Evolutionary conservation across 2,888 invertebrate genomes (phyloP).

Genomic region (Drosophila acutilabella): DNA sequence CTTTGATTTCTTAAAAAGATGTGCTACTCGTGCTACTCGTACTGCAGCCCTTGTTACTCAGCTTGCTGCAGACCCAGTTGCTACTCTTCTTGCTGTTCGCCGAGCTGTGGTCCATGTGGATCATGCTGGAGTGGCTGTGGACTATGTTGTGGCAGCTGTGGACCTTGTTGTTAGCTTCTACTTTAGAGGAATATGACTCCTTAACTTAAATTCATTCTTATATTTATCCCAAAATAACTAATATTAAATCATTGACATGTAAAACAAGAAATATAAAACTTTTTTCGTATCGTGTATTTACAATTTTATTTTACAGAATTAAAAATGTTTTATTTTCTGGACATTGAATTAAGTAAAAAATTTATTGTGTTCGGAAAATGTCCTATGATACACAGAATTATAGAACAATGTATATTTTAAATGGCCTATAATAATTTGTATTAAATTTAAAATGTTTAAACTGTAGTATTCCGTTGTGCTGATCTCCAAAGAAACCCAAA

Average conservation of each 20-base stretch:
- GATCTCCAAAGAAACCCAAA: constrained; percentile 13
- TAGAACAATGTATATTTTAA: background rate
- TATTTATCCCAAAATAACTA: background rate
- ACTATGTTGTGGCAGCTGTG: constrained; percentile 8
- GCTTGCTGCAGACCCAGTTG: background rate
- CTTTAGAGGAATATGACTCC: background rate
- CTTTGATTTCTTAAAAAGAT: background rate
- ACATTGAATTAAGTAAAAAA: too few species aligned
- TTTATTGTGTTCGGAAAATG: too few species aligned
- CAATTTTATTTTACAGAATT: too few species aligned
- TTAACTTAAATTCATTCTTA: too few species aligned
- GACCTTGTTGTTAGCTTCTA: constrained; percentile 6
- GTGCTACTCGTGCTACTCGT: too few species aligned
- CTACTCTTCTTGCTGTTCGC: background rate
- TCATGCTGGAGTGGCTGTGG: constrained; percentile 18
- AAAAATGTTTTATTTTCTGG: too few species aligned
- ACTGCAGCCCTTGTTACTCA: constrained; percentile 1
- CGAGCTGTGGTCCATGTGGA: constrained; percentile 3
- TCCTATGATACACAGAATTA: too few species aligned
- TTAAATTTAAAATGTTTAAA: background rate
- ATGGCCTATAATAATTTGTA: background rate
- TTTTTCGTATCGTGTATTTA: background rate
- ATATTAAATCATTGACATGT: background rate
- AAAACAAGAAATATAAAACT: background rate
- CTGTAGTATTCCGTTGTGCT: background rate